Conservation (phyloP, 2,113 vertebrate species). For the Epinephelus moara region DNA sequence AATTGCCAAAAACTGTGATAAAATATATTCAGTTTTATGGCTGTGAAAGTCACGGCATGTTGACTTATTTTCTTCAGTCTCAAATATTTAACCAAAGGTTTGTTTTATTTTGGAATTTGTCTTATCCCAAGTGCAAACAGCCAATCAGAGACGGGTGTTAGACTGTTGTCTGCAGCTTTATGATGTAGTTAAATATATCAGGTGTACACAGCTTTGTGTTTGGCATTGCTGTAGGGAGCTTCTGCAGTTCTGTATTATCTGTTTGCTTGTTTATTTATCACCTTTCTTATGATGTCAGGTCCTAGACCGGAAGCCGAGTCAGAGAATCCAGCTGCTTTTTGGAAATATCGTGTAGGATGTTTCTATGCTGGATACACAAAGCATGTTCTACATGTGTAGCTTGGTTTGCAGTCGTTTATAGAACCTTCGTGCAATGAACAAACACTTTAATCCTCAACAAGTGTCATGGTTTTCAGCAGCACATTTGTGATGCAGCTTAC, state of each 20-base stretch:
- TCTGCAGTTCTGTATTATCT: slow-evolving; percentile 4
- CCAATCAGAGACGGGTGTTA: slow-evolving; percentile 3
- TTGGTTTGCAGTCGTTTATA: neutral
- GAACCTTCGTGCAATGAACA: neutral
- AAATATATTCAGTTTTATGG: neutral
- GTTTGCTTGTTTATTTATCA: neutral
- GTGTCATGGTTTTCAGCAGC: slow-evolving; percentile 3
- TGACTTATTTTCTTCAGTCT: neutral
- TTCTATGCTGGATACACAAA: neutral
- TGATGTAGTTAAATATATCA: neutral
- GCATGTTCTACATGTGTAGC: neutral
- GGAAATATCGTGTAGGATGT: neutral
- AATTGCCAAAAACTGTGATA: neutral
- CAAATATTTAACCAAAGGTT: neutral
- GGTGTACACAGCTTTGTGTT: slow-evolving; percentile 32
- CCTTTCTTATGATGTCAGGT: neutral
- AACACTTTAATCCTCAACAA: neutral
- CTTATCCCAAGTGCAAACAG: slow-evolving; percentile 7
- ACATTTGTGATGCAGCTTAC: slow-evolving; percentile 25
- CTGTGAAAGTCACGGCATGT: neutral
- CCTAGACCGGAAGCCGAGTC: neutral
- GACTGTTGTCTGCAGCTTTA: neutral
- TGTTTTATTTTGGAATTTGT: neutral
- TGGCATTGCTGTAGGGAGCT: slow-evolving; percentile 1
- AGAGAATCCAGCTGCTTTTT: neutral